Conservation (phyloP, 2,797 vertebrate species). For the Pangasius sanitwongsei region DNA sequence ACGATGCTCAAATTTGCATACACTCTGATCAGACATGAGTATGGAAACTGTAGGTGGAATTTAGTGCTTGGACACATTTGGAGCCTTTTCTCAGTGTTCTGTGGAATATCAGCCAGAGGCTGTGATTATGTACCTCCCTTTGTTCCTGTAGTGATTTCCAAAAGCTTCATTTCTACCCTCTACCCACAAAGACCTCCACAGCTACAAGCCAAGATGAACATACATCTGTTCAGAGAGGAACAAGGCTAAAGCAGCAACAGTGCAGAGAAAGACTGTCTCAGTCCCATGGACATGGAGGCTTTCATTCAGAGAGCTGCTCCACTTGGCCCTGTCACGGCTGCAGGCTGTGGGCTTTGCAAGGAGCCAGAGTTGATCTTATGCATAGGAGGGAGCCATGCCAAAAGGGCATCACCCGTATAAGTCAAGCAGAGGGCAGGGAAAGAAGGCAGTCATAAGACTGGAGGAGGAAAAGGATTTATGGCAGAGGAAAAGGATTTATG, state of each 20-base stretch:
- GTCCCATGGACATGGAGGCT: conserved; percentile 38
- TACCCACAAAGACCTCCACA: conserved; percentile 28
- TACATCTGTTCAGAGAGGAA: conserved; percentile 36
- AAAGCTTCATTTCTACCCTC: conserved; percentile 37
- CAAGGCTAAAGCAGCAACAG: conserved; percentile 24
- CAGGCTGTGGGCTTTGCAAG: conserved; percentile 46
- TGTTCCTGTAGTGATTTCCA: conserved; percentile 45
- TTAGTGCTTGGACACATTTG: conserved; percentile 27
- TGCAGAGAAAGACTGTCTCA: conserved; percentile 32
- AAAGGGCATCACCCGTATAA: conserved; percentile 51
- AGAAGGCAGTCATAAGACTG: conserved; percentile 10
- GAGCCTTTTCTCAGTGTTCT: conserved; percentile 29
- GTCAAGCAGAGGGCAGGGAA: conserved; percentile 38
- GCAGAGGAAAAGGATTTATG: conserved; percentile 33
- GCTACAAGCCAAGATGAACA: conserved; percentile 41
- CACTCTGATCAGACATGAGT: background rate
- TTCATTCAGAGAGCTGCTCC: conserved; percentile 37
- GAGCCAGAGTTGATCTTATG: conserved; percentile 47
- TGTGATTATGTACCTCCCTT: conserved; percentile 43
- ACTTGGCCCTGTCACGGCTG: conserved; percentile 32
- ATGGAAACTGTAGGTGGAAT: background rate
- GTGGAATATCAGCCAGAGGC: conserved; percentile 43
- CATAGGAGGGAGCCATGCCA: conserved; percentile 42
- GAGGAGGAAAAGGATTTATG: conserved; percentile 4
- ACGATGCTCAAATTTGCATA: background rate